Evolutionary conservation across 2,888 invertebrate genomes (phyloP).

Genomic region (Lobophora halterata): DNA sequence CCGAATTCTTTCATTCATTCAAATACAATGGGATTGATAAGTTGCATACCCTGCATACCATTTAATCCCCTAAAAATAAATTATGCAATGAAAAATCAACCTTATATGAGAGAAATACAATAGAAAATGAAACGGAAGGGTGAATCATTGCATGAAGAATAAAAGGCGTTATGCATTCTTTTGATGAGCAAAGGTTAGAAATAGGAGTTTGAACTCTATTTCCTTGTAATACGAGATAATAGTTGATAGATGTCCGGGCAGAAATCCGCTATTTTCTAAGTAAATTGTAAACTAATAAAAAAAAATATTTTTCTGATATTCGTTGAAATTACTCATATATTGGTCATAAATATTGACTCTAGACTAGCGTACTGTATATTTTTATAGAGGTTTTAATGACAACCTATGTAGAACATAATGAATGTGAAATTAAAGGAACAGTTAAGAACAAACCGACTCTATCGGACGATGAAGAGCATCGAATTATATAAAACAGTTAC

Average conservation of each 20-base stretch:
- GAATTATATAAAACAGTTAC: constrained; percentile 17
- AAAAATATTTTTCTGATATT: too few species aligned
- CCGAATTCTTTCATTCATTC: constrained; percentile 33
- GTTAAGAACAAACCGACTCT: too few species aligned
- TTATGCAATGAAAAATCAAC: constrained; percentile 8
- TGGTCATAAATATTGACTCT: too few species aligned
- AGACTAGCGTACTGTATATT: too few species aligned
- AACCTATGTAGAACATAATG: too few species aligned
- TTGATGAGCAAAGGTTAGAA: constrained; percentile 30
- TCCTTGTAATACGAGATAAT: constrained; percentile 10
- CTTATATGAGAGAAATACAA: constrained; percentile 11
- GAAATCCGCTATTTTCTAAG: constrained; percentile 27
- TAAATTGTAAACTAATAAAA: constrained; percentile 17
- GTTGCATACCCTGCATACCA: constrained; percentile 24
- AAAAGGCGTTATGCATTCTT: constrained; percentile 36
- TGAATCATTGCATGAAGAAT: constrained; percentile 14
- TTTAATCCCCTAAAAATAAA: constrained; percentile 22
- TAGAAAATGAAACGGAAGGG: background rate
- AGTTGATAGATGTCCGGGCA: constrained; percentile 16
- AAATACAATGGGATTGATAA: constrained; percentile 31
- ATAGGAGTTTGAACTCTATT: constrained; percentile 36
- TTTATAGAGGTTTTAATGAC: too few species aligned
- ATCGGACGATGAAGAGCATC: constrained; percentile 12
- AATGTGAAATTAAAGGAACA: too few species aligned
- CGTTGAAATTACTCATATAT: too few species aligned